These are phyloP conservation scores for Holcopasites calliopsidis DNA, from an alignment of 1,140 invertebrate species.

Conservation along the genomic window DNA sequence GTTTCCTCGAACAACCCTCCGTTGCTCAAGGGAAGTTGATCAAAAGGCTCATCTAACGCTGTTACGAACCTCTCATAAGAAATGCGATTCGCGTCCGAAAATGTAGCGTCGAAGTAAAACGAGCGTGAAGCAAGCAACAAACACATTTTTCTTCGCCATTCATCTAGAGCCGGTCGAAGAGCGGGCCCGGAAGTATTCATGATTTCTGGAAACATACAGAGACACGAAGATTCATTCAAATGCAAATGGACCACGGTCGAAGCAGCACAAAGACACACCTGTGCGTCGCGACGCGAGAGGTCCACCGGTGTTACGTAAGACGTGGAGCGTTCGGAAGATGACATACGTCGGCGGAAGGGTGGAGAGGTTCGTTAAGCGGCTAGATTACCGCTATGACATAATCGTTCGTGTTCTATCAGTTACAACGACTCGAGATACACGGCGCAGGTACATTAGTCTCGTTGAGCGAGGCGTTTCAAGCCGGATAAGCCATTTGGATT, in stretches of 20 bases:
- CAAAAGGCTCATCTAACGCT: not conserved
- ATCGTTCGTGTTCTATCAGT: constrained; percentile 59
- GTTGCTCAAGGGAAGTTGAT: not conserved
- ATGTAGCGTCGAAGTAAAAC: too few species aligned
- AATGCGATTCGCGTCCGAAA: not conserved
- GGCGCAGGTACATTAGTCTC: constrained; percentile 16
- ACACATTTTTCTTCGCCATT: not conserved
- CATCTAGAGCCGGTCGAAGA: not conserved
- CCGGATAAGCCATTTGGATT: constrained; percentile 40
- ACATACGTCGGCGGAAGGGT: not conserved
- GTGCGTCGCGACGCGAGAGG: not conserved
- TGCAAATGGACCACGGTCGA: constrained; percentile 31
- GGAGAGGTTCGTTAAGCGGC: constrained; percentile 49
- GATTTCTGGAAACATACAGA: not conserved
- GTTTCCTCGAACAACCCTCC: not conserved
- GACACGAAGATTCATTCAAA: constrained; percentile 33
- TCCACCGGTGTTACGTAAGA: constrained; percentile 29
- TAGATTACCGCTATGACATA: constrained; percentile 53
- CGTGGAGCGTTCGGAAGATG: constrained; percentile 12
- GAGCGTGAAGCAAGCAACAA: constrained; percentile 12
- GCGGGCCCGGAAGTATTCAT: not conserved
- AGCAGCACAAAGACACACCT: constrained; percentile 38
- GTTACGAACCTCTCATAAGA: not conserved
- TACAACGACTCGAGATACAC: constrained; percentile 15
- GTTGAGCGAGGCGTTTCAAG: constrained; percentile 23